Conservation (phyloP, 2,797 vertebrate species). For the Poecilia gillii region DNA sequence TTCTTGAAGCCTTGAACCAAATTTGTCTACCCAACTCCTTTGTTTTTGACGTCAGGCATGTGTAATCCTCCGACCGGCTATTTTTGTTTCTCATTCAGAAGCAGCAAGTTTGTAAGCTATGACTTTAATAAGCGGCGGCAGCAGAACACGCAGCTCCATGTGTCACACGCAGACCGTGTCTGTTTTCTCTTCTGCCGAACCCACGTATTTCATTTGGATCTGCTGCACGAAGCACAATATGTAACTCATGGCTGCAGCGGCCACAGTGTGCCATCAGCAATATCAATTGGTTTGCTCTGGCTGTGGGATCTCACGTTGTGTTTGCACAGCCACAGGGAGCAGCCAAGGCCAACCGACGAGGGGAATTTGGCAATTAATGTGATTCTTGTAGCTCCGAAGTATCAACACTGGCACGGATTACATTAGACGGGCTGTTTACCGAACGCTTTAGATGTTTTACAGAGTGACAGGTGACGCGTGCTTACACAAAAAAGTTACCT, state of each 20-base stretch:
- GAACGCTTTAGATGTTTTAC: no score
- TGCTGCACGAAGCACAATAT: neutral
- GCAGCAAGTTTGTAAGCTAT: constrained; percentile 8
- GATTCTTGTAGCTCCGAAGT: neutral
- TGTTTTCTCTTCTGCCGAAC: neutral
- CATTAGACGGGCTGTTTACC: no score
- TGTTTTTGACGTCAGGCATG: neutral
- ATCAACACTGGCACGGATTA: no score
- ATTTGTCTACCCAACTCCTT: constrained; percentile 8
- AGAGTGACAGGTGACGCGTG: no score
- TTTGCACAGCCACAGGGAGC: constrained; percentile 15
- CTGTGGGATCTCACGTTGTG: constrained; percentile 5
- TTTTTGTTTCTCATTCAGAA: constrained; percentile 5
- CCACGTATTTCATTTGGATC: constrained; percentile 17
- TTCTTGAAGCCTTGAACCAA: neutral
- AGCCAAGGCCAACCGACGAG: constrained; percentile 13
- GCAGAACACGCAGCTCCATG: neutral
- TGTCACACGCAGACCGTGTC: neutral
- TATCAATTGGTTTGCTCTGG: constrained; percentile 6
- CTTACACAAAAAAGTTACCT: no score
- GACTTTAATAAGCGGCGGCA: constrained; percentile 6
- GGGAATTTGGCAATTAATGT: constrained; percentile 7
- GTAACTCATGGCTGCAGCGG: constrained; percentile 20
- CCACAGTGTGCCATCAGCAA: constrained; percentile 23
- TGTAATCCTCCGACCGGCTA: neutral